Base-by-base conservation (phyloP, 2,797 vertebrate genomes). In the Cuniculus paca region DNA sequence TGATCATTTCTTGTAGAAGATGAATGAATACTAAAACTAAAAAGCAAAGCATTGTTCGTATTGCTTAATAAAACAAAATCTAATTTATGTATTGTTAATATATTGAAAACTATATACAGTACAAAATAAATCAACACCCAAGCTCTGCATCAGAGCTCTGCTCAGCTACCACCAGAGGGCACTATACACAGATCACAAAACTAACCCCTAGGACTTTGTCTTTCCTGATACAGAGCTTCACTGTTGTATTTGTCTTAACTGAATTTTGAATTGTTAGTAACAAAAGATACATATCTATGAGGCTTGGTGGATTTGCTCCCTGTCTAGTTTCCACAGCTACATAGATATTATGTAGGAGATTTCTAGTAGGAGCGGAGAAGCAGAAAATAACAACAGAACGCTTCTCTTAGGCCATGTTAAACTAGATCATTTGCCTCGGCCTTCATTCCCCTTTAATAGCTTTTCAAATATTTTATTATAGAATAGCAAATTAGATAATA, bases 161-260 rank as follows among this genome's bases (percentile, higher is more conserved):
- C 19, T 2, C 60, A 77, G 24, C 20, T 31, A 61, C 94, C 97
- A 93, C 94, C 63, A 97, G 97, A 94, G 97, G 96, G 96, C 95
- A 94, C 95, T 72, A 36, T 26, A 70, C 42, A 36, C 79, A 94
- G 97, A 17, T 31, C 31, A 6, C 58, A 34, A 58, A 60, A n/a
- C 8, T 42, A 95, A 83, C 6, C 12, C 54, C 7, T 6, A 19
- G 36, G 11, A 19, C 8, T 65, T 19, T 12, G 61, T 63, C 24
- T 85, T 81, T 26, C 48, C 11, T 39, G 26, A 6, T 11, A n/a
- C 1, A 13, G 36, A 4, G 22, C 22, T 24, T 24, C 42, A 34
- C 9, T 31, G 58, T 45, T 4, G n/a, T 39, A 1, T 68, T 45
- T 86, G 61, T 65, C 63, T 50, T 68, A 3, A 3, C 2, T n/a